These are phyloP conservation scores for Hemitrygon akajei DNA, from an alignment of 2,797 vertebrate genomes.

Conservation along the genomic window DNA sequence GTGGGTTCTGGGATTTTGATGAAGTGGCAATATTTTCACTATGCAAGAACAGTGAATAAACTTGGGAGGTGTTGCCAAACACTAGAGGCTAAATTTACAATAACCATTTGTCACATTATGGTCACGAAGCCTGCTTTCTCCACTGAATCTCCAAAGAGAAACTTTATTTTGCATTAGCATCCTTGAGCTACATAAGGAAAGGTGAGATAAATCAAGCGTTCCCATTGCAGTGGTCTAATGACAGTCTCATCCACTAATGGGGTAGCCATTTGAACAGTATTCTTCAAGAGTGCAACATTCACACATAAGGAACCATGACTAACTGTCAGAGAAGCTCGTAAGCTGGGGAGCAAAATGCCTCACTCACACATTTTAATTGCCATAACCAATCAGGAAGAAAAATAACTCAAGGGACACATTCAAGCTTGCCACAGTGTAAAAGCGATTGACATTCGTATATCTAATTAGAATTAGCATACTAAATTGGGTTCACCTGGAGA, in stretches of 20 bases:
- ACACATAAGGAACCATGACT: too few relatives aligned
- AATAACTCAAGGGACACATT: neutral
- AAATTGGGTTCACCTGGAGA: neutral
- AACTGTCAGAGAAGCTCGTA: neutral
- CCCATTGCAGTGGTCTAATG: neutral
- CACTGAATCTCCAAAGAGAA: neutral
- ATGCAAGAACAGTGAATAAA: neutral
- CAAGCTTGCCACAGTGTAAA: neutral
- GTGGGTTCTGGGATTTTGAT: neutral
- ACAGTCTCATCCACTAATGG: neutral
- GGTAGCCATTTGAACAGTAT: neutral
- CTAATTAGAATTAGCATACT: constrained; percentile 15
- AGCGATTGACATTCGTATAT: neutral
- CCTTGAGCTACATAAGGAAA: neutral
- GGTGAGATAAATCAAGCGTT: neutral
- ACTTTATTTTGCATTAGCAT: too few relatives aligned
- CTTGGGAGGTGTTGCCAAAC: neutral
- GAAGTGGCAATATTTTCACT: neutral
- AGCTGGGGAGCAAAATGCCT: neutral
- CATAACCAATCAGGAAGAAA: neutral
- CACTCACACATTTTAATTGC: neutral
- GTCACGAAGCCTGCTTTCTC: too few relatives aligned
- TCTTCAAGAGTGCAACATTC: neutral
- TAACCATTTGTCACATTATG: too few relatives aligned
- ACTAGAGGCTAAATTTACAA: too few relatives aligned